Conservation (phyloP, 2,797 vertebrate species). For the Heterohyrax brucei region DNA sequence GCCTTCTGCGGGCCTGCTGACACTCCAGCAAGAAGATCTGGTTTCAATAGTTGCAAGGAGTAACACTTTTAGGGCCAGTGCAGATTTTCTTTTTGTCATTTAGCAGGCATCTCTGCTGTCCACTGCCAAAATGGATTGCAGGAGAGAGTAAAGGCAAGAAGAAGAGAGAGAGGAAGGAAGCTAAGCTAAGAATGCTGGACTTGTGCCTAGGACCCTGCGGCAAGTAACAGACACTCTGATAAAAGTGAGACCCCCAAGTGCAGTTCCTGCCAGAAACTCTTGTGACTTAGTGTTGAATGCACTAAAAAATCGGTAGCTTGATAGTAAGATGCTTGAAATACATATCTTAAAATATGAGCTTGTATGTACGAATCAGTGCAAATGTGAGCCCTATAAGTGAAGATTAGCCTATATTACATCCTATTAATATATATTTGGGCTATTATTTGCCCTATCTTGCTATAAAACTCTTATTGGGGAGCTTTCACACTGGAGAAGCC, state of each 20-base stretch:
- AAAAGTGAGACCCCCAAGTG: not conserved
- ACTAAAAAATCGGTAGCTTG: not conserved
- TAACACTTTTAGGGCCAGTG: constrained; percentile 19
- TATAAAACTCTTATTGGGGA: not conserved
- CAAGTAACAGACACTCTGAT: not conserved
- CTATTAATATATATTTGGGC: not conserved
- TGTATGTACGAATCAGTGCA: rapidly evolving
- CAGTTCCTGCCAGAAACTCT: not conserved
- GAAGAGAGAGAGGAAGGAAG: not conserved
- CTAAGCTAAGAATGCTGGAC: constrained; percentile 16
- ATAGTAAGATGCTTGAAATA: not conserved
- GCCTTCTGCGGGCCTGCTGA: constrained; percentile 68
- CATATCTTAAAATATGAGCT: not conserved
- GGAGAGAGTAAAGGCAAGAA: not conserved
- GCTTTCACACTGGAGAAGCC: not conserved
- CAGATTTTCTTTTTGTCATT: constrained; percentile 7
- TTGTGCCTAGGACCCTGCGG: not conserved
- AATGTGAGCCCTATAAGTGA: not conserved
- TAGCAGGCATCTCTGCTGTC: not conserved
- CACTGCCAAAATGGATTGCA: not conserved
- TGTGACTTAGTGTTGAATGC: not conserved
- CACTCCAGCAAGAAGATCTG: constrained; percentile 39
- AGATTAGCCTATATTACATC: not conserved
- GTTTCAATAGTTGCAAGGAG: constrained; percentile 55
- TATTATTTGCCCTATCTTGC: not conserved